Evolutionary conservation across 2,888 invertebrate genomes (phyloP), one percentile per base, ranked within the genome.

Genomic region (Caenorhabditis angaria): DNA sequence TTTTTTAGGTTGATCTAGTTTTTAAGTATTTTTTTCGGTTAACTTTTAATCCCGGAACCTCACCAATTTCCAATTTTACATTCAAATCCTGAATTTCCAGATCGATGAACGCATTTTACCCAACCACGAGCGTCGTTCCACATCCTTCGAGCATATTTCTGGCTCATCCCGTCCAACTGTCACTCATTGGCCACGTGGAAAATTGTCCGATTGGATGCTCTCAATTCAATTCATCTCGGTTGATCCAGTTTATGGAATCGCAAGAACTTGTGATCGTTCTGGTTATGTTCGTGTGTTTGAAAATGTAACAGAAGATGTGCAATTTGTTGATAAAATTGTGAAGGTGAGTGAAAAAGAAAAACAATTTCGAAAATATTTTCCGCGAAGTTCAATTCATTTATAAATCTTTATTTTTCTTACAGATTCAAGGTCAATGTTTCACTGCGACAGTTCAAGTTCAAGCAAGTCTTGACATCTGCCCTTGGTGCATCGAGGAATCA

Each of bases 341-440:
- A 14, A 55, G 47, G 62, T 62, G 29, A 61, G 29, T 14, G 14
- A n/a, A n/a, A n/a, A n/a, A 20, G 22, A 28, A 12, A 27, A 50
- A 5, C 5, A 20, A 25, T 48, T 41, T n/a, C n/a, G 6, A 14
- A 35, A 10, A 10, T 35, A 10, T 35, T 35, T 35, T 35, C 35
- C n/a, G n/a, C 5, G 12, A 32, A 32, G 6, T 8, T 29, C 20
- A 35, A 22, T 24, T 53, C 3, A 53, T 54, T 20, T 47, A 24
- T 25, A 27, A 48, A 12, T 35, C 56, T 18, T 12, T n/a, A 48
- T n/a, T 5, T 51, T 54, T n/a, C n/a, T n/a, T 70, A 1, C 47
- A 66, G 66, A 67, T 72, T 28, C 54, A 72, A 53, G 72, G 72
- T 0, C 67, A 72, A 61, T 72, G 72, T 32, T 72, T 72, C 61